phyloP scores from a whole-genome alignment of 2,113 vertebrate species.

The Mugil cephalus region DNA sequence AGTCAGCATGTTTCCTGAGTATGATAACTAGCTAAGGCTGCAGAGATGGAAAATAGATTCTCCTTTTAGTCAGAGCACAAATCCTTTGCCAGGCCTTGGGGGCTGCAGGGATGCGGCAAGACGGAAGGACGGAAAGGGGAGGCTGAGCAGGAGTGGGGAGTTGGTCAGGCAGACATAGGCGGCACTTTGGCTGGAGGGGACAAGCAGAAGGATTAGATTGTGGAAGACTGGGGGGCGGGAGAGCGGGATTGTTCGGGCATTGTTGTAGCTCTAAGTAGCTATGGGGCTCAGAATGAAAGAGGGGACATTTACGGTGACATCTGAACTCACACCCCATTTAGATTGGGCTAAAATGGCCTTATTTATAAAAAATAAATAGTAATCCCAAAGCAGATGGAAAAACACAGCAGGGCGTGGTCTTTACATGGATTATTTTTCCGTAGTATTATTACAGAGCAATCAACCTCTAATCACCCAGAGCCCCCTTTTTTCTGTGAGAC shows the following conservation, averaged over 20 bases:
- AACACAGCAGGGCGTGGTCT: conserved; percentile 45
- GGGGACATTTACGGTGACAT: conserved; percentile 67
- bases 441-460: conserved; percentile 57
- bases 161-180: conserved; percentile 77
- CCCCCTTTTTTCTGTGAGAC: conserved; percentile 5
- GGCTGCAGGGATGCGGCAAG: conserved; percentile 70
- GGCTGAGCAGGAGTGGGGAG: conserved; percentile 66
- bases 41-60: conserved; percentile 78
- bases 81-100: conserved; percentile 77
- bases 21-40: conserved; percentile 75
- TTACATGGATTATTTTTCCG: conserved; percentile 49
- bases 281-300: conserved; percentile 55
- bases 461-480: conserved; percentile 42
- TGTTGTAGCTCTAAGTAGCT: conserved; percentile 67
- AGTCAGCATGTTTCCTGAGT: conserved; percentile 80
- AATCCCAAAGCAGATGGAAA: conserved; percentile 62
- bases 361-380: conserved; percentile 62
- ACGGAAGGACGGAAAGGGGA: conserved; percentile 64
- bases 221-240: conserved; percentile 72
- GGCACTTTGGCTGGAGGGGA: conserved; percentile 74
- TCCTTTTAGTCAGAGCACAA: conserved; percentile 75
- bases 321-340: conserved; percentile 70
- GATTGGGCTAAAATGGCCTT: conserved; percentile 58
- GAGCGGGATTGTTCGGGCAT: conserved; percentile 71
- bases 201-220: conserved; percentile 78